These are phyloP conservation scores for Spilogale gracilis DNA, from an alignment of 2,113 vertebrate genomes.

Conservation along the genomic window DNA sequence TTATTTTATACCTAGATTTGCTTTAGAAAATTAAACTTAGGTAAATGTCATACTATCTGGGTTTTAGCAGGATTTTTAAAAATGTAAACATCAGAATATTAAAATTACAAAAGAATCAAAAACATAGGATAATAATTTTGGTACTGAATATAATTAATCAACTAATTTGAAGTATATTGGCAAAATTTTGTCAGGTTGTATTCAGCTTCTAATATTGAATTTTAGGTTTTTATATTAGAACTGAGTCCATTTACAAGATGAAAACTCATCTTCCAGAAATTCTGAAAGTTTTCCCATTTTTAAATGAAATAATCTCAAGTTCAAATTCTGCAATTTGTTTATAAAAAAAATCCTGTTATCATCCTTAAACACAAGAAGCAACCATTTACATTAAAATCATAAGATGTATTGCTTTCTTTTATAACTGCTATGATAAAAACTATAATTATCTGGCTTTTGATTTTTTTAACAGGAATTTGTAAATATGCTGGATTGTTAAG, in stretches of 20 bases:
- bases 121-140: not conserved
- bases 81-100: not conserved
- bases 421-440: not conserved
- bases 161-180: not conserved
- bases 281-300: slow-evolving; percentile 5
- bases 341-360: not conserved
- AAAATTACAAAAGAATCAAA: not conserved
- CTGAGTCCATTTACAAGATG: not conserved
- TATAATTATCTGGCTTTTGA: slow-evolving; percentile 12
- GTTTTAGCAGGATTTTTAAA: not conserved
- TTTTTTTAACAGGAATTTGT: not conserved
- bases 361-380: not conserved
- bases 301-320: slow-evolving; percentile 26
- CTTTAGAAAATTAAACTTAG: not conserved
- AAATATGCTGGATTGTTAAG: not conserved
- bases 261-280: slow-evolving; percentile 1
- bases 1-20: not conserved
- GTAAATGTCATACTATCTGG: not conserved
- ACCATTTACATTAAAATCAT: not conserved
- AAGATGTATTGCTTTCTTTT: not conserved
- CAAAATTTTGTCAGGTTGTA: not conserved
- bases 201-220: not conserved
- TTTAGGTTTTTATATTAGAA: slow-evolving; percentile 18
- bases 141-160: not conserved
- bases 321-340: not conserved